These are phyloP conservation scores for Eciton burchellii DNA, from an alignment of 1,140 invertebrate genomes.

Conservation along the genomic window DNA sequence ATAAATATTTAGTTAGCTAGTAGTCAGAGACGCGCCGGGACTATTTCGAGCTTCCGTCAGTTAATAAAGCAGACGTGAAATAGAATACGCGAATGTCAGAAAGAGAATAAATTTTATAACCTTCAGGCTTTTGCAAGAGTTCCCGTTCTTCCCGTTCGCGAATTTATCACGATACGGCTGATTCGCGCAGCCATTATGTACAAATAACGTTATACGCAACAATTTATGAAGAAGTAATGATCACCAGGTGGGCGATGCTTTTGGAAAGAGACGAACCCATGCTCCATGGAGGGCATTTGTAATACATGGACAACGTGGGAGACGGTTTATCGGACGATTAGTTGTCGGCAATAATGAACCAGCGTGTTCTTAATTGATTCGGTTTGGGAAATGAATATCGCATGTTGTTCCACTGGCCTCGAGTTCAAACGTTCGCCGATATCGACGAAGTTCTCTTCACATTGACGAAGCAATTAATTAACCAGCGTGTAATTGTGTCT, in stretches of 20 bases:
- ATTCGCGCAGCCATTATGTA: not conserved
- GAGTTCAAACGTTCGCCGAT: not conserved
- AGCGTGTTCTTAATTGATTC: not conserved
- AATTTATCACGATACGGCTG: not conserved
- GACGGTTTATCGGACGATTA: not conserved
- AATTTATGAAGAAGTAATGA: not conserved
- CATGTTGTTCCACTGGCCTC: not conserved
- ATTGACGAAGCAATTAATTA: constrained; percentile 30
- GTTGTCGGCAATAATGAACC: not conserved
- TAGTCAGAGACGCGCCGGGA: not conserved
- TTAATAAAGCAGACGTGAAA: constrained; percentile 14
- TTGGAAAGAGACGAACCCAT: not conserved
- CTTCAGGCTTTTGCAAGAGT: not conserved
- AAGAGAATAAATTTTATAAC: not conserved
- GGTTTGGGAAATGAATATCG: not conserved
- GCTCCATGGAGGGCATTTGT: too few relatives aligned
- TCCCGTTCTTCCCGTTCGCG: not conserved
- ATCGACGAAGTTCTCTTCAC: not conserved
- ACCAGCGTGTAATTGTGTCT: not conserved
- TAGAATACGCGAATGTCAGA: not conserved
- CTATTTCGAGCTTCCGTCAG: constrained; percentile 11
- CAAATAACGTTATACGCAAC: not conserved
- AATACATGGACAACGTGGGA: not conserved
- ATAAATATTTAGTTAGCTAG: constrained; percentile 27
- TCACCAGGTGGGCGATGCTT: not conserved